Evolutionary conservation across 2,797 vertebrate genomes (phyloP).

Genomic region (Hyperoplus lanceolatus): DNA sequence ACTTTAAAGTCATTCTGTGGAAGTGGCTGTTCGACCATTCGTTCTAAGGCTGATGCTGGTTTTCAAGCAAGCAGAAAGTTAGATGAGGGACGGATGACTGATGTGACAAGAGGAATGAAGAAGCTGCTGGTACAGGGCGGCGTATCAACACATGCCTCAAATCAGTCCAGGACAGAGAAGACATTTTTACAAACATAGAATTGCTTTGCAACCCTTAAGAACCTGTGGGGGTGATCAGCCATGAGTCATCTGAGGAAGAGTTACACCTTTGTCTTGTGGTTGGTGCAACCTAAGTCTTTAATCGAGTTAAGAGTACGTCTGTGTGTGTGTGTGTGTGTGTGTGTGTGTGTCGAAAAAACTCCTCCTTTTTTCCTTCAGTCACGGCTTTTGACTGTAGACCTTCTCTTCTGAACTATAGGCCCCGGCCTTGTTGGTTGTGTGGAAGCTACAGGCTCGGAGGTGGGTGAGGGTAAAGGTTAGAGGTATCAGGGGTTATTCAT

Average conservation of each 20-base stretch:
- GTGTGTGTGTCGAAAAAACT: conserved; percentile 43
- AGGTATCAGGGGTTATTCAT: conserved; percentile 66
- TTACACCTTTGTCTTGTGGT: not conserved
- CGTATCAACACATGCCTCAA: conserved; percentile 24
- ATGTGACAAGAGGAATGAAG: conserved; percentile 27
- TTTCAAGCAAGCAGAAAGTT: conserved; percentile 22
- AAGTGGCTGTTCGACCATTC: not conserved
- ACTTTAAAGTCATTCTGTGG: conserved; percentile 3
- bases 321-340: not conserved
- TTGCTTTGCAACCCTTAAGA: not conserved
- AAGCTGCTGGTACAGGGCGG: conserved; percentile 50
- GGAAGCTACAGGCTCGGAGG: conserved; percentile 27
- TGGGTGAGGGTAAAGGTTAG: conserved; percentile 68
- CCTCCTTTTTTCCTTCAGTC: conserved; percentile 44
- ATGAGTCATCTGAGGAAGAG: not conserved
- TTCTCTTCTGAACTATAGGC: conserved; percentile 50
- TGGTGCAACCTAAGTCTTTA: conserved; percentile 14
- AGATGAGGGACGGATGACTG: conserved; percentile 25
- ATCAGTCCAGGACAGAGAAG: not conserved
- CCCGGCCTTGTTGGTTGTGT: conserved; percentile 45
- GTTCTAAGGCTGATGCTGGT: conserved; percentile 4
- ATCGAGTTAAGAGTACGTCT: conserved; percentile 21
- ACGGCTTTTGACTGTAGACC: conserved; percentile 35
- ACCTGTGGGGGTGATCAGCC: not conserved
- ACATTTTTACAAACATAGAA: not conserved